Percentiles rank a stretch among this genome's conserved stretches.
These are phyloP conservation scores for Cetoscarus ocellatus DNA, from an alignment of 2,797 vertebrate genomes.

Conservation along the genomic window DNA sequence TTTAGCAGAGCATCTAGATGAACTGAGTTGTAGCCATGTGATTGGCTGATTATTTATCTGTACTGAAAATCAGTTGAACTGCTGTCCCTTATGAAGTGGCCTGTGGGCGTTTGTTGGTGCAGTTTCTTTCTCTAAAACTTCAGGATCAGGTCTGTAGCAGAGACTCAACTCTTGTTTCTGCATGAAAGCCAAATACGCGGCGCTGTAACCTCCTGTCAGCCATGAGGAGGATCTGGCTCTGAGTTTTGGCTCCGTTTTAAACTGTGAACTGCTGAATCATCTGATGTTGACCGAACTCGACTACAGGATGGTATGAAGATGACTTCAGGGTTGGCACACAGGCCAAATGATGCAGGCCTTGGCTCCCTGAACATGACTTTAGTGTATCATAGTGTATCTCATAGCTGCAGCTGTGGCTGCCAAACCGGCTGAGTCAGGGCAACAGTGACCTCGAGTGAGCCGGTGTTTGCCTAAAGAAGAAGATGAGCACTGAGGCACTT, in stretches of 20 bases:
- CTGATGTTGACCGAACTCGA: not conserved
- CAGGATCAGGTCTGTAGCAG: not conserved
- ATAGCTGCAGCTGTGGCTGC: slow-evolving; percentile 1
- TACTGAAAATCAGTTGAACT: no score
- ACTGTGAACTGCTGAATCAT: not conserved
- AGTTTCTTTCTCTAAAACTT: not conserved
- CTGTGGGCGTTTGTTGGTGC: no score
- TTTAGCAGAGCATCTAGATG: no score
- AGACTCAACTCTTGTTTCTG: not conserved
- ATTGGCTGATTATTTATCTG: no score
- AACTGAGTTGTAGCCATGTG: no score
- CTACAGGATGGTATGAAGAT: not conserved
- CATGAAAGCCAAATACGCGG: no score
- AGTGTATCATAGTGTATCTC: not conserved
- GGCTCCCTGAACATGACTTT: not conserved
- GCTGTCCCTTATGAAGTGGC: no score
- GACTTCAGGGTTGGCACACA: not conserved
- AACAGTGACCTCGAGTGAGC: not conserved
- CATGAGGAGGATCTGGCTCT: not conserved
- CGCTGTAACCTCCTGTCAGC: no score
- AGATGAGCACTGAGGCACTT: not conserved
- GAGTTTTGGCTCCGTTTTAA: not conserved
- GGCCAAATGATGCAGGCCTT: not conserved
- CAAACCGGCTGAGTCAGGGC: slow-evolving; percentile 16
- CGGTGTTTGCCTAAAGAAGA: not conserved